Evolutionary conservation across 53 echinoderm and acorn worm genomes (phyloP), one percentile per base, ranked within the genome.

Genomic region (Echinometra lucunter): DNA sequence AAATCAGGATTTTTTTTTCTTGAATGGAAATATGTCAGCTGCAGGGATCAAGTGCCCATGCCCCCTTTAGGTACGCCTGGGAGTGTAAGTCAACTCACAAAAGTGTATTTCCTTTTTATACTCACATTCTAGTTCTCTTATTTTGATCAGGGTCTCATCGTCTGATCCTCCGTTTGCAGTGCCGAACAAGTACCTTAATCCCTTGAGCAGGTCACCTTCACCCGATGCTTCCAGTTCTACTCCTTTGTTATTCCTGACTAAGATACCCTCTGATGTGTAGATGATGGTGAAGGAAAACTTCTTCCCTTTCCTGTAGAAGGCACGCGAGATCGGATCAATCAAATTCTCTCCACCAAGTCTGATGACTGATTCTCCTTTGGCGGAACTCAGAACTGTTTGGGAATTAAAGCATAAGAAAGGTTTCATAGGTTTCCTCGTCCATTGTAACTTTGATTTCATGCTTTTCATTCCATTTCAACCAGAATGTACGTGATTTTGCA

Each of bases 81-180:
- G n/a, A n/a, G n/a, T n/a, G n/a, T n/a, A n/a, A n/a, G n/a, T n/a
- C n/a, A n/a, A n/a, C n/a, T n/a, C n/a, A n/a, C n/a, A n/a, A n/a
- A n/a, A n/a, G n/a, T n/a, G n/a, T n/a, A n/a, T n/a, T n/a, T n/a
- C n/a, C n/a, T n/a, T n/a, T n/a, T n/a, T 53, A 1, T 4, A 83
- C 83, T 83, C 49, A 83, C 83, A 83, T 83, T 82, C 82, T 12
- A 6, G 40, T 44, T 82, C 42, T 82, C 35, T 82, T 8, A 82
- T 35, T 42, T 82, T 42, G 42, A 82, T 19, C 16, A 35, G 34
- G 6, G 82, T 82, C 25, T 32, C 23, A 6, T 42, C 42, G 42
- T 44, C 82, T 21, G 82, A 82, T 82, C 82, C 82, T 12, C 82
- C 82, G 44, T 82, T 82, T 44, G 44, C 82, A 44, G 82, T 82